phyloP scores from a whole-genome alignment of 2,888 invertebrate genomes.

The Bedellia somnulentella region DNA sequence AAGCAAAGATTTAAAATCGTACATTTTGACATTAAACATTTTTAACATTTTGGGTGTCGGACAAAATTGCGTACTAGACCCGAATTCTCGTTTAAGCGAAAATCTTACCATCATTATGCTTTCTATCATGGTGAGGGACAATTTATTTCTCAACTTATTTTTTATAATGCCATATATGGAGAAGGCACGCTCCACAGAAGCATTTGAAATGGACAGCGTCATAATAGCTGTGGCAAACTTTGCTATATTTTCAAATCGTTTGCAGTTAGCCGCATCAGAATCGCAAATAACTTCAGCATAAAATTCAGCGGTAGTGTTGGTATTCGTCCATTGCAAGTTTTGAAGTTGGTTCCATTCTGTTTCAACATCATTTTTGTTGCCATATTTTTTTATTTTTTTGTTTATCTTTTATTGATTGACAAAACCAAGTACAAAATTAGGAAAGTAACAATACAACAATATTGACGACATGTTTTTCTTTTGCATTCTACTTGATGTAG shows the following conservation, averaged over 20 bases:
- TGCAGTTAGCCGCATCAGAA: neutral
- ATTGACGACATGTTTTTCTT: too few relatives aligned
- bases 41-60: neutral
- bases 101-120: neutral
- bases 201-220: neutral
- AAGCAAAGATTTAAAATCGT: neutral
- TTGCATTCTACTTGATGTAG: too few relatives aligned
- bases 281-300: too few relatives aligned
- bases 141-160: slow-evolving; percentile 1
- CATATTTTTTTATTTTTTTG: too few relatives aligned
- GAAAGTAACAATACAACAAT: too few relatives aligned
- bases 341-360: neutral
- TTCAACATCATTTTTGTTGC: neutral
- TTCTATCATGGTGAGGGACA: too few relatives aligned
- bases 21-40: neutral
- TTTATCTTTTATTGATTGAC: too few relatives aligned
- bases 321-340: neutral
- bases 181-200: neutral
- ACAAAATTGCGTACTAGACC: neutral
- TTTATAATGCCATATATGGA: neutral
- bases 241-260: neutral
- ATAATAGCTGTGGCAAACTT: neutral
- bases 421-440: too few relatives aligned
- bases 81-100: neutral
- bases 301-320: too few relatives aligned